Base-by-base conservation (phyloP, 1,140 invertebrate genomes). In the Charaxes varanes region DNA sequence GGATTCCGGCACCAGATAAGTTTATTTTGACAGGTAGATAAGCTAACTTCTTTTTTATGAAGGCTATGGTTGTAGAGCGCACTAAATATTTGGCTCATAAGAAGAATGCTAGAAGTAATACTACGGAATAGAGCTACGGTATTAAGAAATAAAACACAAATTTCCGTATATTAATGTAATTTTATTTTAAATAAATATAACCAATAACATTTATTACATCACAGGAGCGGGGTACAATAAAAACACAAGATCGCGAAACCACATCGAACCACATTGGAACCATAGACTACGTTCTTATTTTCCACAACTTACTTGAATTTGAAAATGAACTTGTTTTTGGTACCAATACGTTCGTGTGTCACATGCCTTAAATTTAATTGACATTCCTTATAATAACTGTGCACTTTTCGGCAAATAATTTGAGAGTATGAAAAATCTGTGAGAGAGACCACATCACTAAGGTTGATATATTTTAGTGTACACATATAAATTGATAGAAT, bases 151-250 rank as follows among this genome's bases (percentile, higher is more conserved):
- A 53, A 68, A 57, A 64, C 30, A 52, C 22, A 42, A 13, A 10
- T 48, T 18, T 67, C 47, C 62, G 65, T 78, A 78, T 78, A 78
- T 79, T 79, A 79, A 78, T 80, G 74, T 82, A 79, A 44, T 79
- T 80, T 80, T 79, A 71, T 76, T 82, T 81, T 71, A 80, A 82
- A 78, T 78, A 80, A 82, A 80, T 82, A 82, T 82, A 82, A 82
- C 78, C 76, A 74, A 82, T 82, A 82, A 82, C 78, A 82, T 82
- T 80, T 80, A 80, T 79, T 82, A 82, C 71, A 82, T 82, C 78
- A 82, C 78, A 82, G 78, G 78, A 82, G 76, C 59, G 66, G 78
- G 78, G 76, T 79, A 82, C 69, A 62, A 66, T 77, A 70, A 73
- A 67, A 80, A 80, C 78, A 78, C 68, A 80, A 80, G 54, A 59